Evolutionary conservation across 2,113 vertebrate genomes (phyloP), one percentile per base, ranked within the genome.

Genomic region (Aleadryas rufinucha): DNA sequence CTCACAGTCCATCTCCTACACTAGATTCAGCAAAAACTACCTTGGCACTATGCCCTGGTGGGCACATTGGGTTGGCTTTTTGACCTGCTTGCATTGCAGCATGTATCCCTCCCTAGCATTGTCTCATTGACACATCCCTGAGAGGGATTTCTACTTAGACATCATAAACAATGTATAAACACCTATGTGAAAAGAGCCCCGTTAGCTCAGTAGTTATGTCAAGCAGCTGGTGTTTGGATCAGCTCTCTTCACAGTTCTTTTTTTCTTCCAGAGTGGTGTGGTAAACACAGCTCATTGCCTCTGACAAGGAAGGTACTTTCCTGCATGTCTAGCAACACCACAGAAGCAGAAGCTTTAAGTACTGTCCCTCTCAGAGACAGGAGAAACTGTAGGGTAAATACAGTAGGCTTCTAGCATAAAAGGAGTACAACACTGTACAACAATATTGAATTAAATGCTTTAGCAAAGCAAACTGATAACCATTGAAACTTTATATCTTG

Each of bases 51-150:
- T 3, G 30, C 28, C 50, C 31, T 30, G 27, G 9, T 45, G 45
- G 24, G 60, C 35, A 54, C 53, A 8, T 0, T 47, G 27, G 5
- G 15, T 3, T 63, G 76, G 64, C 41, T 81, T 90, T 90, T 77
- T 81, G 64, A 54, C 64, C 20, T 33, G 35, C 33, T 86, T n/a
- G 49, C 47, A 16, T 9, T 59, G 33, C n/a, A 84, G 47, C 27
- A 13, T 52, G 31, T 47, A 52, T 44, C 13, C 20, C 27, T 44
- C 33, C 35, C 54, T 49, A 39, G 41, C 9, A 27, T 1, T 30
- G 44, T 35, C 22, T 53, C 49, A 60, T 0, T 26, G 35, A 68
- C 0, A 0, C 10, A 68, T 28, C 17, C 31, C 26, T 9, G 31
- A 83, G 47, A 74, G 16, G 54, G 19, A 59, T 50, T 90, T 68